Conservation (phyloP, 2,113 vertebrate species). For the Misgurnus mizolepis region DNA sequence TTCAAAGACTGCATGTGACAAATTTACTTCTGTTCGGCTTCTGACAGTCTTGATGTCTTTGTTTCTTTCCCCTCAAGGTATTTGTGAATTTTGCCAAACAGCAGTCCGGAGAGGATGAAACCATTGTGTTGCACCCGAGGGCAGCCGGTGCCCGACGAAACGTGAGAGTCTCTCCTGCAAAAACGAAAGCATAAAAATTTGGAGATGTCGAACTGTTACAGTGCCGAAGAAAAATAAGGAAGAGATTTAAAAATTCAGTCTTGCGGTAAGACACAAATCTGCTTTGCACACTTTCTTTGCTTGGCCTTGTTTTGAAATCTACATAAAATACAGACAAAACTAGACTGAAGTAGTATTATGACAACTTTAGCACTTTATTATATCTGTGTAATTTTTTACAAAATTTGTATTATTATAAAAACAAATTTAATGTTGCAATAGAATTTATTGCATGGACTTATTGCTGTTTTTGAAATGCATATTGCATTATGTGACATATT, state of each 20-base stretch:
- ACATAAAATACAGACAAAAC: slow-evolving; percentile 27
- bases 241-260: not conserved
- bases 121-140: slow-evolving; percentile 83
- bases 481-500: too few relatives aligned
- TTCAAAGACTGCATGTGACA: not conserved
- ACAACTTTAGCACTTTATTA: slow-evolving; percentile 62
- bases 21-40: not conserved
- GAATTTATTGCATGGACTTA: slow-evolving; percentile 37
- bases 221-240: not conserved
- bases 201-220: not conserved
- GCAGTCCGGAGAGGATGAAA: slow-evolving; percentile 82
- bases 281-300: slow-evolving; percentile 29
- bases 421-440: slow-evolving; percentile 53
- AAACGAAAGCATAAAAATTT: slow-evolving; percentile 52
- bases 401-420: slow-evolving; percentile 35
- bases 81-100: slow-evolving; percentile 97
- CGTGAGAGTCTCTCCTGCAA: slow-evolving; percentile 67
- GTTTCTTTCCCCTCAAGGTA: slow-evolving; percentile 72
- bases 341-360: not conserved
- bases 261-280: too few relatives aligned
- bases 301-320: slow-evolving; percentile 56
- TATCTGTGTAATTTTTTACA: slow-evolving; percentile 39
- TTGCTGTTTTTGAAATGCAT: slow-evolving; percentile 58
- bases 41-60: slow-evolving; percentile 1
- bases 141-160: slow-evolving; percentile 82